Conservation (phyloP, 2,888 invertebrate genomes). For the Dynastes maya region DNA sequence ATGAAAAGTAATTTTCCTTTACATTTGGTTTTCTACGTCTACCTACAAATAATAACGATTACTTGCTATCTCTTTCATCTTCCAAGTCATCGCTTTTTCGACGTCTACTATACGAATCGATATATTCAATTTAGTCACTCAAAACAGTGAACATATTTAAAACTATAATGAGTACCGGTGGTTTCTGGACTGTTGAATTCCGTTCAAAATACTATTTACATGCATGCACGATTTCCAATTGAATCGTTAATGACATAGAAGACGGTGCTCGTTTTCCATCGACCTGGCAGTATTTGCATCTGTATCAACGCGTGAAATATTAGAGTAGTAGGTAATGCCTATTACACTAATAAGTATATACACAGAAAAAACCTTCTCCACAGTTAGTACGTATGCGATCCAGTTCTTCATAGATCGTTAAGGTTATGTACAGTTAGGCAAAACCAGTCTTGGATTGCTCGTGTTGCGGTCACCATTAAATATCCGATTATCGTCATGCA, state of each 20-base stretch:
- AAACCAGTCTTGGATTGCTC: neutral
- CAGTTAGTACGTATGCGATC: slow-evolving; percentile 11
- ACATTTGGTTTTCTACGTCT: slow-evolving; percentile 3
- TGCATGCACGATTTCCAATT: neutral
- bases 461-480: slow-evolving; percentile 7
- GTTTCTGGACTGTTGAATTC: slow-evolving; percentile 20
- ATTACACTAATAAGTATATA: neutral
- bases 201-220: neutral
- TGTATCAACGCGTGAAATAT: slow-evolving; percentile 35
- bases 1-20: slow-evolving; percentile 22
- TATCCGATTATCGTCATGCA: slow-evolving; percentile 4
- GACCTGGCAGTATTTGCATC: slow-evolving; percentile 24
- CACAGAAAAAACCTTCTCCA: neutral
- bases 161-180: slow-evolving; percentile 1
- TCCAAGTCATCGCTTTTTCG: neutral
- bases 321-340: slow-evolving; percentile 17
- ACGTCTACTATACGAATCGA: neutral
- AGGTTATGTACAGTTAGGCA: slow-evolving; percentile 15
- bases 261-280: neutral
- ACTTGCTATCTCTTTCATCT: slow-evolving; percentile 13
- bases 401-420: slow-evolving; percentile 13
- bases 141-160: slow-evolving; percentile 9
- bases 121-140: neutral
- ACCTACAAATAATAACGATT: neutral
- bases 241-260: slow-evolving; percentile 17